A percentile compares a stretch with the other conserved stretches of the same genome.
Evolutionary conservation across 2,797 vertebrate genomes (phyloP).

Genomic region (Sebastes dallii): DNA sequence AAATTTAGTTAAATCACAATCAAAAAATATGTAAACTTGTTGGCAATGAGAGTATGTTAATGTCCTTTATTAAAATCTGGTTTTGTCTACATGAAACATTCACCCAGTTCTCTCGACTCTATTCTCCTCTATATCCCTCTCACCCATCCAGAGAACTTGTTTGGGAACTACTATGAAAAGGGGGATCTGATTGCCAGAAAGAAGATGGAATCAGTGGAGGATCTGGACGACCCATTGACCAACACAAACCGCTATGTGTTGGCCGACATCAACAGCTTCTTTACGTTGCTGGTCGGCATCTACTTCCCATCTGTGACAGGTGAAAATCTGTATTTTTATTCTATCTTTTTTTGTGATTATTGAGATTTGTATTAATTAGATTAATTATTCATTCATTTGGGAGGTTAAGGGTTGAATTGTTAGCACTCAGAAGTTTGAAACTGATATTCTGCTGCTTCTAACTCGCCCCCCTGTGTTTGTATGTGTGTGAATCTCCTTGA

Average conservation of each 20-base stretch:
- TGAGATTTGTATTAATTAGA: too few species aligned
- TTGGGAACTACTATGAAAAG: constrained; percentile 91
- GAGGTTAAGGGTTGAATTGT: background rate
- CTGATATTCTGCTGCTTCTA: background rate
- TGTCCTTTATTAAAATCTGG: background rate
- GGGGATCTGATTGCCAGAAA: constrained; percentile 86
- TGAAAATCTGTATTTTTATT: constrained; percentile 46
- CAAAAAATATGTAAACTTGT: background rate
- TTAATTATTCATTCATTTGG: background rate
- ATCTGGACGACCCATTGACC: constrained; percentile 77
- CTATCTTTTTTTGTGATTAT: too few species aligned
- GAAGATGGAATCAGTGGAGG: constrained; percentile 71
- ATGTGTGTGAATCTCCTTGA: background rate
- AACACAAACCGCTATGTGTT: constrained; percentile 92
- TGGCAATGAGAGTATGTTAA: background rate
- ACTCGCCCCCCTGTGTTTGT: background rate
- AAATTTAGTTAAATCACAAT: background rate
- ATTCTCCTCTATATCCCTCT: background rate
- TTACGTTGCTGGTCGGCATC: constrained; percentile 96
- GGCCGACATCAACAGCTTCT: constrained; percentile 95
- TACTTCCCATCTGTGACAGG: constrained; percentile 99
- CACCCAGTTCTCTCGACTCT: background rate
- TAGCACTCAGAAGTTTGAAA: background rate
- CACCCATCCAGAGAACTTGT: constrained; percentile 89
- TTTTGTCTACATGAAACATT: background rate